phyloP scores from a whole-genome alignment of 1,140 invertebrate species.

The Melanaphis sacchari region DNA sequence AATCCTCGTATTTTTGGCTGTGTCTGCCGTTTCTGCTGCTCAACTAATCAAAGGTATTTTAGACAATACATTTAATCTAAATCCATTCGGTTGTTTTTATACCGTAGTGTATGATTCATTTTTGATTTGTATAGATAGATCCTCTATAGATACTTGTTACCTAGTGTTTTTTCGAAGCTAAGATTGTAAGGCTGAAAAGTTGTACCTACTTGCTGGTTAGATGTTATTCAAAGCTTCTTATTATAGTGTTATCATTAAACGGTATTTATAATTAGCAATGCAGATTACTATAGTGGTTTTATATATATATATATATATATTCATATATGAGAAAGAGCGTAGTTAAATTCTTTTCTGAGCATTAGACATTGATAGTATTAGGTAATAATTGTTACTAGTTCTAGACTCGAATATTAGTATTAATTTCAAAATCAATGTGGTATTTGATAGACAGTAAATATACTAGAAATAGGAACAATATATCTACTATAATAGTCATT shows the following conservation, averaged over 20 bases:
- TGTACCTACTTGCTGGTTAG: not conserved
- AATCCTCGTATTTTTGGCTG: not conserved
- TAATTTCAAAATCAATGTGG: not conserved
- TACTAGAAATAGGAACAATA: not conserved
- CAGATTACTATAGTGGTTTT: not conserved
- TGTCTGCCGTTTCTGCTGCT: not conserved
- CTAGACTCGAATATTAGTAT: not conserved
- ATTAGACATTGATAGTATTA: not conserved
- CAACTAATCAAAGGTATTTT: slow-evolving; percentile 39
- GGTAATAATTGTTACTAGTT: not conserved
- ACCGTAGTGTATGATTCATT: not conserved
- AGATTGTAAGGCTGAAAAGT: not conserved
- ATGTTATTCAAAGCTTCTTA: not conserved
- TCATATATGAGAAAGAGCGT: not conserved
- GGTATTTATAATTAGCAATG: not conserved
- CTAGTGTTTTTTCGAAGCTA: not conserved
- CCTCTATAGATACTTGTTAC: not conserved
- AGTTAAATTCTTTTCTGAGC: not conserved
- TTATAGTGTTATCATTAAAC: not conserved
- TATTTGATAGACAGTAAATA: not conserved
- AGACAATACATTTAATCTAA: not conserved
- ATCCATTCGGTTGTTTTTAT: no score
- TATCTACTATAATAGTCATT: not conserved
- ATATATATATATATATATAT: not conserved
- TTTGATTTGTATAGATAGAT: no score